Evolutionary conservation across 1,140 invertebrate species (phyloP), one percentile per base, ranked within the genome.

Genomic region (Himalopsyche phryganea): DNA sequence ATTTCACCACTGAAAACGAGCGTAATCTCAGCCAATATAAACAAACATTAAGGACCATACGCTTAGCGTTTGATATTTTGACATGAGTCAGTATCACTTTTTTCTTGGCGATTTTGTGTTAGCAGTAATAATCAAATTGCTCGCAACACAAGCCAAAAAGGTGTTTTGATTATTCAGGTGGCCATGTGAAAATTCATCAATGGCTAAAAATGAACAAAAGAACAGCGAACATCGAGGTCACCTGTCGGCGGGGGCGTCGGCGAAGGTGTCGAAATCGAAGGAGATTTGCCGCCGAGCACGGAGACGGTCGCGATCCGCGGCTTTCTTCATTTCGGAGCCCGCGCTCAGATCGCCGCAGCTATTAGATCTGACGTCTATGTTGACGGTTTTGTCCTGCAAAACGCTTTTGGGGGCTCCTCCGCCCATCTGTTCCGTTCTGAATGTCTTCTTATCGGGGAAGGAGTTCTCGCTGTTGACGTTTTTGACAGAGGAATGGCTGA

Each of bases 331-430:
- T 23, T 62, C 47, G 4, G 69, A 44, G 72, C 74, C 1, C 69
- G 72, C 5, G 69, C 69, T 69, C 72, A 68, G 65, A 19, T 47
- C 51, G 49, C 68, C 69, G 38, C 70, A 72, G 36, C 69, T 71
- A 44, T 72, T 74, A 0, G 74, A 74, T 32, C 70, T 75, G 4
- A 60, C 59, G 33, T 77, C 74, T 32, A 79, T 72, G 61, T 79
- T 79, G 1, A 77, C 67, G 57, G 74, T 57, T 67, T 78, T 77
- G 59, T 79, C 75, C 66, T 79, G 75, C 17, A 79, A 57, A 46
- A 79, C 70, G 42, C 74, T 77, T 56, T 77, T 79, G 0, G 69
- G 66, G 4, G 55, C 57, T 38, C 69, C 71, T 32, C 68, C 69
- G 0, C 69, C 66, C 40, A 63, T 65, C n/a, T n/a, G n/a, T 18